Base-by-base conservation (phyloP, 1,140 invertebrate genomes). In the Anastatus disparis region DNA sequence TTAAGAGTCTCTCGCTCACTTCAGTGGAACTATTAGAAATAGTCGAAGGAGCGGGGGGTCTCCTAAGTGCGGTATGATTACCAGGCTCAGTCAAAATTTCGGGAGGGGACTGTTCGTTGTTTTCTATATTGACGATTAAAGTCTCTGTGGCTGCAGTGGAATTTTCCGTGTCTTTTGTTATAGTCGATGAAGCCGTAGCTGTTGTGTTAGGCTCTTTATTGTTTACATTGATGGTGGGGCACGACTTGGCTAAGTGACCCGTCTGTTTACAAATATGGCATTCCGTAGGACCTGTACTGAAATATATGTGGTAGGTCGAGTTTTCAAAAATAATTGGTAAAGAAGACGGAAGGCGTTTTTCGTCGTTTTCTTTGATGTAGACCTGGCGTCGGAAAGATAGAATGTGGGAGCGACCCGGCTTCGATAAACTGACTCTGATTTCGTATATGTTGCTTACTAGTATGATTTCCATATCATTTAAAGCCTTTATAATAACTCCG, bases 211-310 rank as follows among this genome's bases (percentile, higher is more conserved):
- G 6, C 6, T 7, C 6, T 38, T 38, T 12, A 38, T 38, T 12
- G 6, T 12, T 38, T 12, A 38, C 6, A 12, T 12, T 38, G 6
- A 7, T 12, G 6, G 6, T 6, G 12, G 35, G 27, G 52, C 52
- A 55, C 15, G 29, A 29, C 17, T 55, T 70, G 1, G 67, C 67
- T 26, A 42, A 26, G 42, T 70, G 67, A 15, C 58, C 67, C 3
- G 17, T 24, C 53, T 70, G 55, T 42, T 70, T 70, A 31, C 55
- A 70, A 10, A 50, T 7, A 27, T 38, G 62, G 50, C 67, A 70
- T 2, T 9, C 15, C 0, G 42, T 52, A 9, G 31, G 40, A 15
- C 62, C 67, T 1, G 50, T 53, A 3, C 29, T 42, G 8, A 70
- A 44, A 27, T 55, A 70, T n/a, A 55, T 70, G 46, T 46, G 62